Evolutionary conservation across 1,140 invertebrate genomes (phyloP).

Genomic region (Trachymyrmex septentrionalis): DNA sequence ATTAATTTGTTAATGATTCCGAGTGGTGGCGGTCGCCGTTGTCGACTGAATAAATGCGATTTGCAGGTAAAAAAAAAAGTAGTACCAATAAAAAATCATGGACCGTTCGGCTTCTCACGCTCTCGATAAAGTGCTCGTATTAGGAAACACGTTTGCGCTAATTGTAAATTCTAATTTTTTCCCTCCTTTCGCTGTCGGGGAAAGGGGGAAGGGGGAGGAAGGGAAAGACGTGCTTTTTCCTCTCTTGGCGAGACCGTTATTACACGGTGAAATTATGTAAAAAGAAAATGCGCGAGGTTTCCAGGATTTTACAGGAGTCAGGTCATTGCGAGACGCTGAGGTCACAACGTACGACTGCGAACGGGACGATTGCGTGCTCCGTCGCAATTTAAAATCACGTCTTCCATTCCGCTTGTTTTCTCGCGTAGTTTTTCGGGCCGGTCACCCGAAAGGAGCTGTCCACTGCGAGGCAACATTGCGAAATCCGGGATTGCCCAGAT

Average conservation of each 20-base stretch:
- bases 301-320: conserved; percentile 24
- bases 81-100: conserved; percentile 64
- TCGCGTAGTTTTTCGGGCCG: conserved; percentile 22
- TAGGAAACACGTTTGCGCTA: conserved; percentile 65
- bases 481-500: conserved; percentile 11
- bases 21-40: not conserved
- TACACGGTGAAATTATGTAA: conserved; percentile 3
- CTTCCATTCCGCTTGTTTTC: conserved; percentile 1
- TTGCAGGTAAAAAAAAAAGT: conserved; percentile 32
- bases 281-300: conserved; percentile 38
- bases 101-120: conserved; percentile 75
- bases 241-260: conserved; percentile 43
- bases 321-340: not conserved
- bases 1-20: conserved; percentile 71
- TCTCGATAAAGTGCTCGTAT: conserved; percentile 58
- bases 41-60: conserved; percentile 62
- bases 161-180: conserved; percentile 72
- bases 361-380: conserved; percentile 59
- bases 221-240: not conserved
- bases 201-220: not conserved
- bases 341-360: conserved; percentile 8
- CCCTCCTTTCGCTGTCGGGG: not conserved
- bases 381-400: not conserved
- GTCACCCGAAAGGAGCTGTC: conserved; percentile 29
- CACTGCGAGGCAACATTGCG: conserved; percentile 22